Evolutionary conservation across 2,113 vertebrate species (phyloP).

Genomic region (Myotis davidii): DNA sequence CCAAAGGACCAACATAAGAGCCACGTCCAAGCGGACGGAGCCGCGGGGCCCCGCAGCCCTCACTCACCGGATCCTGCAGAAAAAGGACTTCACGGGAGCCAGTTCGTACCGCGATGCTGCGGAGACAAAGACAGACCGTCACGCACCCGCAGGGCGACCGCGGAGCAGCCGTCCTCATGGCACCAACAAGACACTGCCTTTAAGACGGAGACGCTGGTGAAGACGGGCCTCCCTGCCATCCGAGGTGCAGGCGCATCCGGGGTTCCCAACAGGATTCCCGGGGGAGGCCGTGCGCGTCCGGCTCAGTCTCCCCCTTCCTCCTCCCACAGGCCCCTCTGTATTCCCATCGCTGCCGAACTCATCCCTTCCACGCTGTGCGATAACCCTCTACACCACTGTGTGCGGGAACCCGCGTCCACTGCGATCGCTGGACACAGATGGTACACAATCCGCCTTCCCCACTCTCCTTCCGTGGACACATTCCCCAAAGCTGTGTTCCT

Average conservation of each 20-base stretch:
- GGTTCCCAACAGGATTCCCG: background rate
- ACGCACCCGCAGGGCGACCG: no score
- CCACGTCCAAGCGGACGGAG: background rate
- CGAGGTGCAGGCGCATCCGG: background rate
- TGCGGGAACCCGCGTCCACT: background rate
- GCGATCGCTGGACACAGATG: background rate
- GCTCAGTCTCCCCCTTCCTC: rapidly evolving
- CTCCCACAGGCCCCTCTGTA: rapidly evolving
- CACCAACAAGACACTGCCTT: background rate
- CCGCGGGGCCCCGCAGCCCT: rapidly evolving
- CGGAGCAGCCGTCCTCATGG: background rate
- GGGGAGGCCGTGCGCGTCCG: rapidly evolving
- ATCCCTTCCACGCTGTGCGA: rapidly evolving
- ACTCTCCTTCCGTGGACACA: background rate
- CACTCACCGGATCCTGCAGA: slow-evolving; percentile 94
- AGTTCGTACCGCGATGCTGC: slow-evolving; percentile 85
- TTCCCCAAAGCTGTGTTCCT: background rate
- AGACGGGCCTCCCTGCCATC: rapidly evolving
- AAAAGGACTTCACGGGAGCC: slow-evolving; percentile 93
- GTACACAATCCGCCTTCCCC: background rate
- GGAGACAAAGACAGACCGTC: slow-evolving; percentile 55
- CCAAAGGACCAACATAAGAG: background rate
- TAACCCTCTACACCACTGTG: background rate
- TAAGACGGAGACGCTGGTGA: background rate
- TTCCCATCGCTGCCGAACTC: rapidly evolving